Evolutionary conservation across 2,797 vertebrate genomes (phyloP).

Genomic region (Anniella stebbinsi): DNA sequence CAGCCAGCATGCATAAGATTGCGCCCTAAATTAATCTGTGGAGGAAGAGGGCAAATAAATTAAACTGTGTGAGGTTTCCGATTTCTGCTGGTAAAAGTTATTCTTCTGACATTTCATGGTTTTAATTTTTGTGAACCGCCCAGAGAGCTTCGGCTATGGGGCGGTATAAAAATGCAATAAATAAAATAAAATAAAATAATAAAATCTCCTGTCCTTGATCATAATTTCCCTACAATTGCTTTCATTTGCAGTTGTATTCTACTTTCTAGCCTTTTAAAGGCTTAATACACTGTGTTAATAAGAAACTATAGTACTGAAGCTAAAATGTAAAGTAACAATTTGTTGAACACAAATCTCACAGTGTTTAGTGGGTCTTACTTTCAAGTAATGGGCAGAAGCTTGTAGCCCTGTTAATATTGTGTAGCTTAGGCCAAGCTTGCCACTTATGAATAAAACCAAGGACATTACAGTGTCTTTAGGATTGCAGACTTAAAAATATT

Average conservation of each 20-base stretch:
- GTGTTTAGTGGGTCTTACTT: not conserved
- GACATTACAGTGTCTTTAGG: not conserved
- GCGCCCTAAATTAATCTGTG: not conserved
- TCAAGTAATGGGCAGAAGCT: not conserved
- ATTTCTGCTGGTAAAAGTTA: not conserved
- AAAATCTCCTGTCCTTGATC: not conserved
- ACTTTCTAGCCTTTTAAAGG: not conserved
- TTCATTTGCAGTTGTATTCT: not conserved
- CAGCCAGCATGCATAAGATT: no score
- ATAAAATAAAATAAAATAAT: no score
- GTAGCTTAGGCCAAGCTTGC: not conserved
- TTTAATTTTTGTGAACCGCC: no score
- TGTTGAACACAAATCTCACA: not conserved
- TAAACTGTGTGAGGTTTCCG: not conserved
- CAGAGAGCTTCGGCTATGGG: no score
- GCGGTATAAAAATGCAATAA: no score
- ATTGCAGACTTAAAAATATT: not conserved
- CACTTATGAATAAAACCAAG: not conserved
- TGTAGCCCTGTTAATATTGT: not conserved
- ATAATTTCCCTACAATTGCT: not conserved
- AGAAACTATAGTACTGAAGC: not conserved
- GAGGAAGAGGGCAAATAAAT: not conserved
- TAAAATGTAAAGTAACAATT: not conserved
- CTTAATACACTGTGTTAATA: not conserved
- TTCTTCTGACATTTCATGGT: not conserved